phyloP scores from a whole-genome alignment of 2,888 invertebrate genomes.

The Julus scanicus region DNA sequence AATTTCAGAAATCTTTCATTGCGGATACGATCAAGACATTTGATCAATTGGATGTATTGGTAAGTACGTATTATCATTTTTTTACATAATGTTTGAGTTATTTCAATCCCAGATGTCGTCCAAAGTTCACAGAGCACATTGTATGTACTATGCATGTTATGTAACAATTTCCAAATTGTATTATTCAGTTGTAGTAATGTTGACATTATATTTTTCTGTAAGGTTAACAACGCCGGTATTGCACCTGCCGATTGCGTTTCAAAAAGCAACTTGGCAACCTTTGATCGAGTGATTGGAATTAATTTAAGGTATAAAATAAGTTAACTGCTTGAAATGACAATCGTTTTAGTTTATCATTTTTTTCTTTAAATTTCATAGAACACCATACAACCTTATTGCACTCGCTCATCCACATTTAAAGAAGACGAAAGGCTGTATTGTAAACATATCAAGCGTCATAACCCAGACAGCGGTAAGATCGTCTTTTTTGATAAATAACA shows the following conservation, averaged over 20 bases:
- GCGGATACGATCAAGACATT: neutral
- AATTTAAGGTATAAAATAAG: neutral
- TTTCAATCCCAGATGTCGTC: neutral
- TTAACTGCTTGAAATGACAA: too few species aligned
- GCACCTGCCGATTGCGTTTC: neutral
- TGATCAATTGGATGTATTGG: neutral
- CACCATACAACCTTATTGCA: neutral
- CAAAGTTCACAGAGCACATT: neutral
- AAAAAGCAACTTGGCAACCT: neutral
- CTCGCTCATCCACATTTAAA: neutral
- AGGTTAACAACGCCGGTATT: constrained; percentile 23
- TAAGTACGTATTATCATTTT: neutral
- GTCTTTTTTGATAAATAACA: neutral
- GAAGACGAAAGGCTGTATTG: constrained; percentile 15
- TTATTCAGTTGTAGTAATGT: too few species aligned
- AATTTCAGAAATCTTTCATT: neutral
- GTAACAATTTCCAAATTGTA: too few species aligned
- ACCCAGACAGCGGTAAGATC: neutral
- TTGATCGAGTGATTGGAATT: neutral
- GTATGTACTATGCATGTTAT: neutral
- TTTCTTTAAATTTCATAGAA: neutral
- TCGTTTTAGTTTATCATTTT: neutral
- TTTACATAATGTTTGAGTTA: neutral
- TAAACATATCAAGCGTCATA: constrained; percentile 14
- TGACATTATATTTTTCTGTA: neutral